Percentiles rank a stretch among this genome's conserved stretches.
These are phyloP conservation scores for Ophioderma brevispina DNA, from an alignment of 35 echinoderm and acorn worm genomes.

Conservation along the genomic window DNA sequence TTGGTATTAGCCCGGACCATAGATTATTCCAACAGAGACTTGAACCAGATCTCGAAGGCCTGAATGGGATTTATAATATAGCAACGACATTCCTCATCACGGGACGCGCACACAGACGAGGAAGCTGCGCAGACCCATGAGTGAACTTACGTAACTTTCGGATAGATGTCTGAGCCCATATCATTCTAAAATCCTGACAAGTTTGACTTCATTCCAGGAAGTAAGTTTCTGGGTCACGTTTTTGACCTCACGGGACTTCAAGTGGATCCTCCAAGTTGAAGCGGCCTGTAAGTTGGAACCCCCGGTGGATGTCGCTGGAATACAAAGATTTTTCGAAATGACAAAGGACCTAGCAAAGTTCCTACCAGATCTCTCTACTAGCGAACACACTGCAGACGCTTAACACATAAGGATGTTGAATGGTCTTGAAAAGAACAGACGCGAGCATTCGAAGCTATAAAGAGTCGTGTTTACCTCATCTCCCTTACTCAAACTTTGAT, in stretches of 20 bases:
- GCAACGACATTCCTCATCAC: constrained; percentile 34
- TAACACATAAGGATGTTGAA: constrained; percentile 55
- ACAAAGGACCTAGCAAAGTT: constrained; percentile 60
- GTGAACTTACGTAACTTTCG: not conserved
- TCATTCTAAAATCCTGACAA: constrained; percentile 64
- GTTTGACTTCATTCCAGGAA: constrained; percentile 49
- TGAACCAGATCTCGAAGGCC: constrained; percentile 4
- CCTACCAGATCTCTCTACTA: constrained; percentile 32
- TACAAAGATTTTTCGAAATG: constrained; percentile 66
- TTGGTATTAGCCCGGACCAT: constrained; percentile 28
- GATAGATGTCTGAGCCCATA: not conserved
- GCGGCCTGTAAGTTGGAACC: constrained; percentile 40
- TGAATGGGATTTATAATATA: not conserved
- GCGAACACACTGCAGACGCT: constrained; percentile 40
- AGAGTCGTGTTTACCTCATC: constrained; percentile 23
- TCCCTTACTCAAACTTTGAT: constrained; percentile 46
- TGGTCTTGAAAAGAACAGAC: too few species aligned
- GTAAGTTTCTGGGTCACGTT: constrained; percentile 52
- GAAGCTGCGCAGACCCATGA: constrained; percentile 50
- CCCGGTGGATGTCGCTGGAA: constrained; percentile 40
- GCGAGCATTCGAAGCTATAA: too few species aligned
- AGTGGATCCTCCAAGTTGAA: constrained; percentile 34
- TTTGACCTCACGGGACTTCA: too few species aligned
- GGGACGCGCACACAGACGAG: constrained; percentile 31
- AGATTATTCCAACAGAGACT: constrained; percentile 40